Evolutionary conservation across 2,888 invertebrate genomes (phyloP).

Genomic region (Pasiphila rectangulata): DNA sequence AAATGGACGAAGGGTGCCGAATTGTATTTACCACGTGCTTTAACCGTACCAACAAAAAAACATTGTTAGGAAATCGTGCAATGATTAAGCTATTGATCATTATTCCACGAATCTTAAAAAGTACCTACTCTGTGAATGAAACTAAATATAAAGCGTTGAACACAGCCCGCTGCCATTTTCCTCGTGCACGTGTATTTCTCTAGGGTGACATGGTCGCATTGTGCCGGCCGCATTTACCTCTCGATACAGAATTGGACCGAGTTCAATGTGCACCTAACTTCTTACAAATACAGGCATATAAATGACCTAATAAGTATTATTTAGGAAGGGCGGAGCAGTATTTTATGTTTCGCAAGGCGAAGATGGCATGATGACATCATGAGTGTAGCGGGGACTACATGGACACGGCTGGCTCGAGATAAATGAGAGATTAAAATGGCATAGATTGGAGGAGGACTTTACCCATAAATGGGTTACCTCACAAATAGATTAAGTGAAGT

Average conservation of each 20-base stretch:
- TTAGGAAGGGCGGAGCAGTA: neutral
- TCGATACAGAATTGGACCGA: conserved; percentile 11
- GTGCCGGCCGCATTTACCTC: conserved; percentile 26
- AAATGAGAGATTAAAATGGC: no score
- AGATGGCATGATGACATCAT: no score
- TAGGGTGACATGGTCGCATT: conserved; percentile 40
- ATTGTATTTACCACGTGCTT: no score
- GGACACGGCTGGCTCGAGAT: no score
- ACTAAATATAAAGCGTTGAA: conserved; percentile 7
- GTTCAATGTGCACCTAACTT: conserved; percentile 13
- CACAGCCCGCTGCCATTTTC: conserved; percentile 36
- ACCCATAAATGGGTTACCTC: no score
- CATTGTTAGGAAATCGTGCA: no score
- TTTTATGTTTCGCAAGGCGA: neutral
- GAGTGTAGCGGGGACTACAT: no score
- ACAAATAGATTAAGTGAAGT: no score
- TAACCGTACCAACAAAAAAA: no score
- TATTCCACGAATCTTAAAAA: neutral
- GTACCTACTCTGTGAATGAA: neutral
- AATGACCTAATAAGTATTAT: neutral
- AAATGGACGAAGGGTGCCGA: no score
- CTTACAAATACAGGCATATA: conserved; percentile 9
- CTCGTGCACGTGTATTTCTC: conserved; percentile 52
- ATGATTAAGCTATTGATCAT: no score
- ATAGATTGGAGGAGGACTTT: no score